phyloP scores from a whole-genome alignment of 2,797 vertebrate species.

The Betta splendens region DNA sequence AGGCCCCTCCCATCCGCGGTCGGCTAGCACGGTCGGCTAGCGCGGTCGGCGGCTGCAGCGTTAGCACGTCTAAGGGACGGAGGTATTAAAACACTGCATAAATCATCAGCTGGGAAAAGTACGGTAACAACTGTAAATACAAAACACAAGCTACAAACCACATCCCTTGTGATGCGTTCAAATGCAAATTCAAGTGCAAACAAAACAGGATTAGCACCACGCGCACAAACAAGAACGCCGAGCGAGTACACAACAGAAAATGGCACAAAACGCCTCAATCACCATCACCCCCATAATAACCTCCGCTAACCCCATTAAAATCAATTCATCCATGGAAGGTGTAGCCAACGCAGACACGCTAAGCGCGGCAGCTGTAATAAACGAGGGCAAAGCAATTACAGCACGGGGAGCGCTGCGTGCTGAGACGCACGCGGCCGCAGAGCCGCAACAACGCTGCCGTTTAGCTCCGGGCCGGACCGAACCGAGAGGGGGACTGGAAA shows the following conservation, averaged over 20 bases:
- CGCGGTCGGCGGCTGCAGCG: constrained; percentile 49
- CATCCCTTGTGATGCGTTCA: constrained; percentile 10
- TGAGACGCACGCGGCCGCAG: constrained; percentile 17
- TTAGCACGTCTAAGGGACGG: constrained; percentile 8
- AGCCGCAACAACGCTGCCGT: constrained; percentile 37
- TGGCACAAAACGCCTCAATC: constrained; percentile 17
- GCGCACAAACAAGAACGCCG: constrained; percentile 9
- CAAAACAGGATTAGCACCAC: constrained; percentile 3
- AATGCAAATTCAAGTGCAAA: constrained; percentile 28
- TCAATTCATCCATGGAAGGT: constrained; percentile 43
- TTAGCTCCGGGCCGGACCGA: constrained; percentile 39
- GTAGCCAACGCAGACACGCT: constrained; percentile 23
- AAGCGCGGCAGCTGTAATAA: constrained; percentile 36
- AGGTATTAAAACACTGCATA: constrained; percentile 14
- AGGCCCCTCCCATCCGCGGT: constrained; percentile 54
- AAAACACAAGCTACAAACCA: constrained; percentile 1
- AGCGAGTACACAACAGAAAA: constrained; percentile 2
- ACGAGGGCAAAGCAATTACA: constrained; percentile 60
- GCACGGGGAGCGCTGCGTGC: constrained; percentile 27
- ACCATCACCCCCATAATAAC: constrained; percentile 38
- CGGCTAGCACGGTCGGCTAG: too few relatives aligned
- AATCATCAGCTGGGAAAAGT: constrained; percentile 1
- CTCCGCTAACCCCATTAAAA: constrained; percentile 45
- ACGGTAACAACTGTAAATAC: neutral
- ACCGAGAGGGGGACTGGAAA: constrained; percentile 21